A percentile compares a stretch with the other conserved stretches of the same genome.
These are phyloP conservation scores for Nemotelus pantherinus DNA, from an alignment of 2,888 invertebrate species.

Conservation along the genomic window DNA sequence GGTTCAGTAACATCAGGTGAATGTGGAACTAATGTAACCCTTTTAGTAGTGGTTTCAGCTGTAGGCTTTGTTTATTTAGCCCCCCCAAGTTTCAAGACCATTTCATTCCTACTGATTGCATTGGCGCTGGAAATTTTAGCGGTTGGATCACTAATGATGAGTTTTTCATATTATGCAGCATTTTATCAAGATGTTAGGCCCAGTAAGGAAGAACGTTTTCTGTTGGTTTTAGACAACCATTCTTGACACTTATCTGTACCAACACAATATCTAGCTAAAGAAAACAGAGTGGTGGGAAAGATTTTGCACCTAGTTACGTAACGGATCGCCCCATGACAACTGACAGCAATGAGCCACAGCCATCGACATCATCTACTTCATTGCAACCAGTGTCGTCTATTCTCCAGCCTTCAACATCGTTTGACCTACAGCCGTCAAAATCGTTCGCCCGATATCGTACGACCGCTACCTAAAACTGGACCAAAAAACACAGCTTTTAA, in stretches of 20 bases:
- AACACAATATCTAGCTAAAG: not conserved
- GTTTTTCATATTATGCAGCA: not conserved
- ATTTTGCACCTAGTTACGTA: too few relatives aligned
- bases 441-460: too few relatives aligned
- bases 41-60: not conserved
- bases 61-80: not conserved
- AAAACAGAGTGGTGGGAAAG: not conserved
- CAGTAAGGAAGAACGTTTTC: not conserved
- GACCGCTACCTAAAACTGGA: too few relatives aligned
- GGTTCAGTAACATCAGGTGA: not conserved
- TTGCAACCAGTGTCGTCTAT: too few relatives aligned
- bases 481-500: too few relatives aligned
- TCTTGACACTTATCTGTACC: not conserved
- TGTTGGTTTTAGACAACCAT: conserved; percentile 1
- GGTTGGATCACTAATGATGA: not conserved
- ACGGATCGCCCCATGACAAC: too few relatives aligned
- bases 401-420: too few relatives aligned
- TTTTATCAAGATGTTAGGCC: not conserved
- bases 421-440: too few relatives aligned
- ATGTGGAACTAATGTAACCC: not conserved
- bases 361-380: too few relatives aligned
- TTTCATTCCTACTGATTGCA: not conserved
- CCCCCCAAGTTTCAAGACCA: not conserved
- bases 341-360: too few relatives aligned
- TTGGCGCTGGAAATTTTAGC: not conserved